phyloP scores from a whole-genome alignment of 2,797 vertebrate species.

The Oreochromis mossambicus region DNA sequence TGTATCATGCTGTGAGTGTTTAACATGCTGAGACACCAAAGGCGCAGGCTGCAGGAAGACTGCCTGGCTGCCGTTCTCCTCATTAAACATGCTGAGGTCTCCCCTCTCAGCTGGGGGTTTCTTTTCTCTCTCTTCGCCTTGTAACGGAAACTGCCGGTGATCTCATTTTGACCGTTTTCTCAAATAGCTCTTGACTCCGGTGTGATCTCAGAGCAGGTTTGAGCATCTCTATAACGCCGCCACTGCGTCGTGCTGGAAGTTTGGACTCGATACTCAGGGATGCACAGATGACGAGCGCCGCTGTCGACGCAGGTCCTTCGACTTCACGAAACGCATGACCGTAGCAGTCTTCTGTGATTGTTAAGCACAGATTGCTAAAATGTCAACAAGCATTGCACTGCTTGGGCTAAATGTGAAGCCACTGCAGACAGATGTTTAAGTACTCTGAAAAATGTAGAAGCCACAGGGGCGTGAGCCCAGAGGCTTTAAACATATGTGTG shows the following conservation, averaged over 20 bases:
- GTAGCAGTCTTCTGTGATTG: slow-evolving; percentile 44
- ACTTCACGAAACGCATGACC: slow-evolving; percentile 1
- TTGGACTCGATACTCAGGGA: neutral
- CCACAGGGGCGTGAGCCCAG: slow-evolving; percentile 63
- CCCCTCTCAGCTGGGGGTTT: slow-evolving; percentile 73
- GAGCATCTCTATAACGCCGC: neutral
- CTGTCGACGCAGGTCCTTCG: neutral
- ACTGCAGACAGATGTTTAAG: slow-evolving; percentile 71
- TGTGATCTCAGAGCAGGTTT: slow-evolving; percentile 13
- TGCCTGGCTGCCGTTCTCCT: slow-evolving; percentile 80
- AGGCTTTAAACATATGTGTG: slow-evolving; percentile 70
- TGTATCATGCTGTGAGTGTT: slow-evolving; percentile 85
- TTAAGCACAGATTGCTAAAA: slow-evolving; percentile 62
- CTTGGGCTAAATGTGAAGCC: slow-evolving; percentile 62
- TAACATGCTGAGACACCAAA: slow-evolving; percentile 86
- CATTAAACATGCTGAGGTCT: slow-evolving; percentile 84
- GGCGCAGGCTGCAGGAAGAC: slow-evolving; percentile 73
- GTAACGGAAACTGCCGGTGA: slow-evolving; percentile 54
- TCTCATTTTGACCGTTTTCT: slow-evolving; percentile 61
- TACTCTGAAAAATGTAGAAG: slow-evolving; percentile 66
- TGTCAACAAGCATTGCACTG: slow-evolving; percentile 60
- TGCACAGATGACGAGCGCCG: neutral
- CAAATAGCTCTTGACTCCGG: slow-evolving; percentile 34
- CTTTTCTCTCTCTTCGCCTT: slow-evolving; percentile 58
- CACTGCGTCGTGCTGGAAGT: neutral